Evolutionary conservation across 2,888 invertebrate species (phyloP).

Genomic region (Drosophila leonis): DNA sequence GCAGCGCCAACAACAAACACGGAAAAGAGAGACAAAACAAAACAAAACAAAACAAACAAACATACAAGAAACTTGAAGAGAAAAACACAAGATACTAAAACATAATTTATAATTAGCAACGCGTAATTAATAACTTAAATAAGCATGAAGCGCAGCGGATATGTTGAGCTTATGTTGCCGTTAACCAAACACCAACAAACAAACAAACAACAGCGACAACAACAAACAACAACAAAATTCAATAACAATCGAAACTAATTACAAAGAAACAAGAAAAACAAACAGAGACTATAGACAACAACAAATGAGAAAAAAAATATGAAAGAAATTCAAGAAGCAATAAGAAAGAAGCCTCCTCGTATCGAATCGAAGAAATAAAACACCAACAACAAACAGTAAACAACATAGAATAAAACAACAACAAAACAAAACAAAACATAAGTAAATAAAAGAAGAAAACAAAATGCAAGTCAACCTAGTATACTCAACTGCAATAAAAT

Average conservation of each 20-base stretch:
- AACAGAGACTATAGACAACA: constrained; percentile 48
- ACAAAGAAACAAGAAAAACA: constrained; percentile 21
- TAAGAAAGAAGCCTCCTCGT: constrained; percentile 63
- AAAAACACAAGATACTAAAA: constrained; percentile 46
- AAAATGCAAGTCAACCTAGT: constrained; percentile 71
- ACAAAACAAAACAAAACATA: constrained; percentile 21
- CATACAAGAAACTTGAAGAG: constrained; percentile 19
- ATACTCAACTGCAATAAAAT: constrained; percentile 76
- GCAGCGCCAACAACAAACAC: constrained; percentile 12
- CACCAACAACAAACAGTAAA: constrained; percentile 36
- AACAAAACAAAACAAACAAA: constrained; percentile 16
- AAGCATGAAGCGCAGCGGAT: constrained; percentile 41
- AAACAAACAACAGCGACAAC: constrained; percentile 21
- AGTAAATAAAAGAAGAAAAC: constrained; percentile 28
- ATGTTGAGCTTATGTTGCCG: constrained; percentile 40
- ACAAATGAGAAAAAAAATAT: constrained; percentile 11
- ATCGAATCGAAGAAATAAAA: constrained; percentile 49
- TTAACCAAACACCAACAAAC: constrained; percentile 32
- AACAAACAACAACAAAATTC: constrained; percentile 26
- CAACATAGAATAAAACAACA: constrained; percentile 18
- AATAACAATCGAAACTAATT: constrained; percentile 41
- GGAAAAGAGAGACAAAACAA: constrained; percentile 14
- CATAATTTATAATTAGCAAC: constrained; percentile 72
- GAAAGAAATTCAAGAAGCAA: constrained; percentile 66
- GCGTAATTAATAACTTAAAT: constrained; percentile 60